These are phyloP conservation scores for Leptinotarsa peninsularis DNA, from an alignment of 2,888 invertebrate genomes.

Conservation along the genomic window DNA sequence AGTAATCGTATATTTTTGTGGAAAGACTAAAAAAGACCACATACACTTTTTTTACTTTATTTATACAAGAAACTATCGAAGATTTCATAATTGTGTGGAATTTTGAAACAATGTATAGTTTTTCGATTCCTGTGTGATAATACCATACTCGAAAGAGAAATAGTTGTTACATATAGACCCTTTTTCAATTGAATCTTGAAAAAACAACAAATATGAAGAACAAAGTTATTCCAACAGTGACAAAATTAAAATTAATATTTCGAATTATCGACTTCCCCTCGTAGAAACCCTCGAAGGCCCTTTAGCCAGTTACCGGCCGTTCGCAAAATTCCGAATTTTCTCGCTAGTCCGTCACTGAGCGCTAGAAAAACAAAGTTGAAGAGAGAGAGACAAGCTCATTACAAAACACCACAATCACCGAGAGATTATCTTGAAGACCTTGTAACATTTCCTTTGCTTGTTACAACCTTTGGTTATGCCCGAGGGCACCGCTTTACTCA, in stretches of 20 bases:
- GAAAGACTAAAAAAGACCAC: too few relatives aligned
- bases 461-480: conserved; percentile 63
- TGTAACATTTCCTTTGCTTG: conserved; percentile 61
- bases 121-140: too few relatives aligned
- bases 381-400: conserved; percentile 52
- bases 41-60: too few relatives aligned
- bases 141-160: too few relatives aligned
- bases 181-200: background rate
- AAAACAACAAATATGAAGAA: too few relatives aligned
- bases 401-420: conserved; percentile 65
- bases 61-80: too few relatives aligned
- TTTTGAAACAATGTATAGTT: too few relatives aligned
- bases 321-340: background rate
- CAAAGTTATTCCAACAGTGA: too few relatives aligned
- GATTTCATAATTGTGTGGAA: too few relatives aligned
- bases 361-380: conserved; percentile 2
- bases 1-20: too few relatives aligned
- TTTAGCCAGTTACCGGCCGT: too few relatives aligned
- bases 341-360: conserved; percentile 15
- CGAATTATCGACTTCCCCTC: background rate
- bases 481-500: conserved; percentile 57
- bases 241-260: background rate
- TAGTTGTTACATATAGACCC: background rate
- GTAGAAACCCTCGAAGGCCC: background rate
- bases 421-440: conserved; percentile 67